Evolutionary conservation across 2,113 vertebrate genomes (phyloP), one percentile per base, ranked within the genome.

Genomic region (Strix aluco): DNA sequence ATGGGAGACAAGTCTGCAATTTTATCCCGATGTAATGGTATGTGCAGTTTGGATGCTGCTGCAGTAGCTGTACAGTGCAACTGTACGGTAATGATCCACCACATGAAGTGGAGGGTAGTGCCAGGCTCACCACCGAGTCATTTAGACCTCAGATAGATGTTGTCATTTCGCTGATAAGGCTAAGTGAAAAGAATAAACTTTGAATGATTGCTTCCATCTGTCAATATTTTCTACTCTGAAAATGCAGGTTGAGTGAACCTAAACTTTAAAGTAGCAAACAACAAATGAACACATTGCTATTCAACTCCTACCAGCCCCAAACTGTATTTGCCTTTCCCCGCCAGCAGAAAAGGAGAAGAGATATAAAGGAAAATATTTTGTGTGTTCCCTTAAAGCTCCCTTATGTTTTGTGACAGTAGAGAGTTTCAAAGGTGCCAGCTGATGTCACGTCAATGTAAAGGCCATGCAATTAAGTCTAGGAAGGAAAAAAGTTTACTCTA

Each of bases 71-170:
- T 13, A 26, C 29, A 7, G 36, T 40, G 57, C 38, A 42, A 61
- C 9, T 32, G 9, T 29, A 6, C 1, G 3, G n/a, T 32, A 69
- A 51, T 3, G 32, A 69, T 9, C 36, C 46, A 30, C 36, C 47
- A 19, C 17, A 9, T 0, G 1, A 44, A 71, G 32, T 1, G 0
- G 46, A 86, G 44, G 19, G 5, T 36, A 86, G 27, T 38, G 65
- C 65, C 73, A 71, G 47, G 15, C 47, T 84, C 55, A 49, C 47
- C 81, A 52, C 58, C 23, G 77, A 49, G 77, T 54, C 46, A 15
- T 72, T 84, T n/a, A 87, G 61, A 52, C 34, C 57, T 75, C 57
- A 44, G 25, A 29, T 0, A 57, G 83, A n/a, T 59, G 49, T 23
- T 90, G 51, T 30, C 17, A 13, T 81, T 84, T 84, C 71, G 40